phyloP scores from a whole-genome alignment of 2,113 vertebrate species.

The Alces alces region DNA sequence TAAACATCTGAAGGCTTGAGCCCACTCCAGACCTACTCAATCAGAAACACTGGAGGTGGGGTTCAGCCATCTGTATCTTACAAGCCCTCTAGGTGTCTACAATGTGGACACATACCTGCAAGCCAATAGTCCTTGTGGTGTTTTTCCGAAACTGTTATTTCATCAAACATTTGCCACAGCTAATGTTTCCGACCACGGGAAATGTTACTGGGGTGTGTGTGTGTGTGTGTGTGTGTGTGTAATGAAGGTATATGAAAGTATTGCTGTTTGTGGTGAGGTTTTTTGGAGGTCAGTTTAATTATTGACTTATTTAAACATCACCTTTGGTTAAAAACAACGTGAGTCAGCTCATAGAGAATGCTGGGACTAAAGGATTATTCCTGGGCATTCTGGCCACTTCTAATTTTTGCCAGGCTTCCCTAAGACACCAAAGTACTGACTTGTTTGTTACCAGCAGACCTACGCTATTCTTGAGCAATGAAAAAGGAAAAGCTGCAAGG shows the following conservation, averaged over 20 bases:
- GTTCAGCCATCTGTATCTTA: background rate
- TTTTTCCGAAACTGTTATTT: background rate
- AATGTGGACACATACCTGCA: background rate
- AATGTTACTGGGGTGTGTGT: background rate
- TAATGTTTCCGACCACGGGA: background rate
- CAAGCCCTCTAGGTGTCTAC: background rate
- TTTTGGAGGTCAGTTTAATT: background rate
- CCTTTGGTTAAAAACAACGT: background rate
- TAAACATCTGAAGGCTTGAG: background rate
- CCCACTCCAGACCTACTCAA: background rate
- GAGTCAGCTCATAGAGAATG: background rate
- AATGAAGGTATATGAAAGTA: background rate
- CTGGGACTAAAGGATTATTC: background rate
- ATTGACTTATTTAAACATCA: background rate
- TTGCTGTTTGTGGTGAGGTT: background rate
- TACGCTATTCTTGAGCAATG: background rate
- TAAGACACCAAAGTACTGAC: background rate
- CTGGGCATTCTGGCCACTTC: background rate
- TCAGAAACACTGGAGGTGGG: background rate
- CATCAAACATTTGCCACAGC: background rate
- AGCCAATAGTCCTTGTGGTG: background rate
- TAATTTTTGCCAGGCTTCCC: background rate
- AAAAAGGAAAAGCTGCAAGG: background rate
- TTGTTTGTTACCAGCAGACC: background rate
- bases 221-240: background rate